Conservation (phyloP, 2,888 invertebrate genomes). For the Gymnosoma rotundatum region DNA sequence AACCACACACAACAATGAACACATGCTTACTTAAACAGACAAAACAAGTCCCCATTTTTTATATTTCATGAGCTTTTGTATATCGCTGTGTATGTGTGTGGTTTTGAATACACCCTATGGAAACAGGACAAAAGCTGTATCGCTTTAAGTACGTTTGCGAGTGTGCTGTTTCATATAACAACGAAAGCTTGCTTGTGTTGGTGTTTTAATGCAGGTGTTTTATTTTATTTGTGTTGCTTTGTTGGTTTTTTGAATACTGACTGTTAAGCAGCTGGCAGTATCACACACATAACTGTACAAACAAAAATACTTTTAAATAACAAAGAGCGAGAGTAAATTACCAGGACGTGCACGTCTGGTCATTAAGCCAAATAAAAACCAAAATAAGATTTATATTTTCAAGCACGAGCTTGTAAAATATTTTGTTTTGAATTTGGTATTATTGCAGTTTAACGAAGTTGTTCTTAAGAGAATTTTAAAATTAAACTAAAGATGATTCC, state of each 20-base stretch:
- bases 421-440: constrained; percentile 40
- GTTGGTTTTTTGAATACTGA: constrained; percentile 34
- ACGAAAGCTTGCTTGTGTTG: constrained; percentile 9
- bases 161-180: not conserved
- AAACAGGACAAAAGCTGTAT: constrained; percentile 32
- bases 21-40: constrained; percentile 11
- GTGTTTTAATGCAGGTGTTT: constrained; percentile 59
- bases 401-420: constrained; percentile 56
- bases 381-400: constrained; percentile 78
- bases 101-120: constrained; percentile 48
- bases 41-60: constrained; percentile 53
- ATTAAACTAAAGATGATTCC: too few relatives aligned
- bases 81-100: constrained; percentile 3
- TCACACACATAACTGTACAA: constrained; percentile 6
- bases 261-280: constrained; percentile 42
- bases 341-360: constrained; percentile 80
- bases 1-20: constrained; percentile 1
- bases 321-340: constrained; percentile 75
- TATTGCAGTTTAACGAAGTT: constrained; percentile 4
- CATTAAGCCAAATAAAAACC: constrained; percentile 81
- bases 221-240: constrained; percentile 48
- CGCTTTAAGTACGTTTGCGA: not conserved
- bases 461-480: not conserved
- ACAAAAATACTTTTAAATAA: not conserved
- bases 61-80: constrained; percentile 3